Evolutionary conservation across 2,113 vertebrate species (phyloP).

Genomic region (Synodontis membranacea): DNA sequence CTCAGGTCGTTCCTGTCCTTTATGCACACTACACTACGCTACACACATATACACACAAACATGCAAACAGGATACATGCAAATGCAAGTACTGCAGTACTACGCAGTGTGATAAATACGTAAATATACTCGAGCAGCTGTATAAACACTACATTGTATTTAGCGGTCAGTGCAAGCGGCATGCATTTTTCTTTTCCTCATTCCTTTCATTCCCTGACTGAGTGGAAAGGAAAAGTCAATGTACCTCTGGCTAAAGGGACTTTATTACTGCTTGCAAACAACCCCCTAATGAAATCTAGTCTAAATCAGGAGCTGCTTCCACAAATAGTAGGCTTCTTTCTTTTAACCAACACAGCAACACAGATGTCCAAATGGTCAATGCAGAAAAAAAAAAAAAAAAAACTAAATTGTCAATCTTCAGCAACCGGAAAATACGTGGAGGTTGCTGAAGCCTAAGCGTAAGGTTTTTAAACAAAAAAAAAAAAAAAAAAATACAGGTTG

Average conservation of each 20-base stretch:
- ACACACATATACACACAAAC: neutral
- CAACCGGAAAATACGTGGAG: neutral
- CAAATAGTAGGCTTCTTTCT: neutral
- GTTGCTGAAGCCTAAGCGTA: neutral
- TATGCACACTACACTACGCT: neutral
- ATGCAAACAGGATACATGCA: slow-evolving; percentile 26
- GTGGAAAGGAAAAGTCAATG: neutral
- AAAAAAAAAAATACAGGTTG: too few relatives aligned
- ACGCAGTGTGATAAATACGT: neutral
- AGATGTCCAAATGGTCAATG: neutral
- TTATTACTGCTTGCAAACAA: slow-evolving; percentile 19
- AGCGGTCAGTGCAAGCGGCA: neutral
- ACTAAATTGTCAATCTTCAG: too few relatives aligned
- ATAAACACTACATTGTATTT: slow-evolving; percentile 15
- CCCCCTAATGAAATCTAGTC: slow-evolving; percentile 9
- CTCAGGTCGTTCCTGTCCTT: neutral
- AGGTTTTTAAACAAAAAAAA: too few relatives aligned
- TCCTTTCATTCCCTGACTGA: neutral
- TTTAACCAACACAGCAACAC: neutral
- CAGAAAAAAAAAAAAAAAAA: neutral
- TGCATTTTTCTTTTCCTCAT: neutral
- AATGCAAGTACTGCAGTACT: slow-evolving; percentile 13
- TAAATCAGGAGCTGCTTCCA: neutral
- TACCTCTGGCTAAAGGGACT: neutral
- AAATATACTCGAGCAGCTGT: neutral